These are phyloP conservation scores for Corythaeola cristata DNA, from an alignment of 2,113 vertebrate species.

Conservation along the genomic window DNA sequence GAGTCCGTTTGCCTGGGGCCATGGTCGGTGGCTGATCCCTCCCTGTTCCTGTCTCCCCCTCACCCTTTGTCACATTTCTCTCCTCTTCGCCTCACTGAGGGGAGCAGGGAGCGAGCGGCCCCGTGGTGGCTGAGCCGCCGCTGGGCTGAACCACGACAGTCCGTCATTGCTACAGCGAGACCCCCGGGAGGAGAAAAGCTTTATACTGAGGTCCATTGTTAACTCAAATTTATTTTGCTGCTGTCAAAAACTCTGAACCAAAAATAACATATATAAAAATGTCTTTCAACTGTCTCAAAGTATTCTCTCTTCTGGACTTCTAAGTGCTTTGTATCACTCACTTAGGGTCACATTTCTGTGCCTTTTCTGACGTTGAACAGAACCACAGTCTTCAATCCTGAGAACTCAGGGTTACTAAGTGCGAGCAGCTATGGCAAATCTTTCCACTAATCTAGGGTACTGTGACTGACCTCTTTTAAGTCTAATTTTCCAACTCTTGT, in stretches of 20 bases:
- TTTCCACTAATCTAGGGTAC: neutral
- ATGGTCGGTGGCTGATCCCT: no score
- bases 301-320: neutral
- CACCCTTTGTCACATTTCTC: no score
- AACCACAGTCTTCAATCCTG: neutral
- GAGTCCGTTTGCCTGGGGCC: no score
- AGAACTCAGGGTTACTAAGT: neutral
- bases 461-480: accelerated
- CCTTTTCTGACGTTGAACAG: neutral
- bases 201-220: neutral
- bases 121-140: no score
- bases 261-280: neutral
- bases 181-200: neutral
- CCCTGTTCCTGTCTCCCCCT: no score
- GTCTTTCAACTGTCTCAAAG: neutral
- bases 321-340: neutral
- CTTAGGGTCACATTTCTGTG: neutral
- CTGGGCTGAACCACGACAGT: no score
- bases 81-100: no score
- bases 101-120: no score
- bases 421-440: neutral
- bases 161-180: neutral
- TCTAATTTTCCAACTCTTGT: neutral
- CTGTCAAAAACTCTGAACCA: neutral
- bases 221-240: neutral